Evolutionary conservation across 2,113 vertebrate genomes (phyloP), one percentile per base, ranked within the genome.

Genomic region (Strix aluco): DNA sequence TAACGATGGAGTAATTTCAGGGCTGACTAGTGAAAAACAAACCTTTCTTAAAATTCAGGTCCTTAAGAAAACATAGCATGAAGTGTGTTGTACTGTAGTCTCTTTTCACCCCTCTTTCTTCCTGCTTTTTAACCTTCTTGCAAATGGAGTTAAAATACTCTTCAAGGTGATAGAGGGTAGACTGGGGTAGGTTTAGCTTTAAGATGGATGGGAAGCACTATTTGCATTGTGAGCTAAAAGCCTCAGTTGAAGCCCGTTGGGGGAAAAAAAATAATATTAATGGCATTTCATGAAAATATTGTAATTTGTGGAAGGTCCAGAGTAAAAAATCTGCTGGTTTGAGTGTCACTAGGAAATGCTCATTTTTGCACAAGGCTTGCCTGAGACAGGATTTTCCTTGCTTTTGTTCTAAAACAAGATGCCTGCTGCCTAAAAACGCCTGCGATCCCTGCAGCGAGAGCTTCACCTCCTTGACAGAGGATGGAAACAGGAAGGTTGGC

Each of bases 371-470:
- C 54, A 30, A 71, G 81, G 69, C 89, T 96, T 93, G 84, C 84
- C 72, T 65, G 86, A 94, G 88, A 88, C 78, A 89, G 91, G 87
- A 29, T 91, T 94, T 95, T 49, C 92, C 95, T 94, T 93, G 95
- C 95, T 96, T 95, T 96, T 97, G 93, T 91, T 96, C 94, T 93
- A 86, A 94, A 93, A 10, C 5, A 25, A 94, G 59, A 84, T 65
- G 75, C 85, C 67, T 17, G 91, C 95, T 87, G 96, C 73, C 91
- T 92, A 77, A 86, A 80, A 91, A 81, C 11, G 61, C 77, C 81
- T 62, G 92, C 11, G 6, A 82, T 90, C 81, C 75, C 30, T 0
- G 54, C 81, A 65, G 90, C 2, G 2, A 88, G 85, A 79, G 90
- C 81, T 69, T 88, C 55, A 23, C 94, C 92, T 94, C 57, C 80